phyloP scores from a whole-genome alignment of 2,888 invertebrate genomes.

The Scaptomyza reducta region DNA sequence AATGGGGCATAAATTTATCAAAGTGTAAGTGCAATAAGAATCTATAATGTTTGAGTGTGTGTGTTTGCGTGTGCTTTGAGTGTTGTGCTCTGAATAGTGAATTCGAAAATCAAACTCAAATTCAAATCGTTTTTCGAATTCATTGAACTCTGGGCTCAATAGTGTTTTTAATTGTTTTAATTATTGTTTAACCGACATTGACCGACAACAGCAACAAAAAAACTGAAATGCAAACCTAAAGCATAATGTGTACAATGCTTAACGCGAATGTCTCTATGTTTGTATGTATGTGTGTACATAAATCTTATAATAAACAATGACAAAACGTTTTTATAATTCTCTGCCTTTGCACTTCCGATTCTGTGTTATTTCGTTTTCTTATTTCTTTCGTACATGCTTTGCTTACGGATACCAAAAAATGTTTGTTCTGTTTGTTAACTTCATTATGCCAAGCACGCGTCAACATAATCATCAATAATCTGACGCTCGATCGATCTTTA shows the following conservation, averaged over 20 bases:
- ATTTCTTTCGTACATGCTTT: slow-evolving; percentile 44
- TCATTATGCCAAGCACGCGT: slow-evolving; percentile 64
- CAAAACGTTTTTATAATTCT: slow-evolving; percentile 61
- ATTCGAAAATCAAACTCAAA: slow-evolving; percentile 28
- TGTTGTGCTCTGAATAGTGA: slow-evolving; percentile 35
- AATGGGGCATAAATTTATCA: slow-evolving; percentile 81
- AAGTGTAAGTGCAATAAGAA: slow-evolving; percentile 79
- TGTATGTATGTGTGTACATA: neutral
- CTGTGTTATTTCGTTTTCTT: slow-evolving; percentile 8
- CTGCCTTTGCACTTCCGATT: slow-evolving; percentile 72
- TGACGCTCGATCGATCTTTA: slow-evolving; percentile 39
- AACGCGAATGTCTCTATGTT: slow-evolving; percentile 16
- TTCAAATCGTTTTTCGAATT: slow-evolving; percentile 48
- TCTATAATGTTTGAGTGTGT: slow-evolving; percentile 5
- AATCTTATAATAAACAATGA: slow-evolving; percentile 63
- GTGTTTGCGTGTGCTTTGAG: slow-evolving; percentile 8
- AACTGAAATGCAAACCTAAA: slow-evolving; percentile 46
- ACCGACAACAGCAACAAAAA: slow-evolving; percentile 46
- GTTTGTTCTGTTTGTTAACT: slow-evolving; percentile 32
- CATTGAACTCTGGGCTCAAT: slow-evolving; percentile 55
- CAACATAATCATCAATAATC: slow-evolving; percentile 60
- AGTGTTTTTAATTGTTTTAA: slow-evolving; percentile 53
- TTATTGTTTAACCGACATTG: slow-evolving; percentile 76
- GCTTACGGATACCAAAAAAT: slow-evolving; percentile 40
- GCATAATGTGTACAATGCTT: slow-evolving; percentile 39